Evolutionary conservation across 2,888 invertebrate genomes (phyloP).

Genomic region (Ptychoptera albimana): DNA sequence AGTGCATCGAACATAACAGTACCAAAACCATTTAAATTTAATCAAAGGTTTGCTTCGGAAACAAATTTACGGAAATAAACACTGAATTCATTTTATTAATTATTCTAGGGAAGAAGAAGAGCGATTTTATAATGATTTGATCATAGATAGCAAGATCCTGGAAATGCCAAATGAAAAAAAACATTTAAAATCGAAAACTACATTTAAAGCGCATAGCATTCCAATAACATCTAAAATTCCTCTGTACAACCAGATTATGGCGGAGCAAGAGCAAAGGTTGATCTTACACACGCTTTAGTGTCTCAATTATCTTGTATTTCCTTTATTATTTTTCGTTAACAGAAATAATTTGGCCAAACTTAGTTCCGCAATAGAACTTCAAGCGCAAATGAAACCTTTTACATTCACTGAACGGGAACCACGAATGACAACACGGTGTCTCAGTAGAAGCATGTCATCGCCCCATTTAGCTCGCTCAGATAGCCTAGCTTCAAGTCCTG

Average conservation of each 20-base stretch:
- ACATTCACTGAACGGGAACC: conserved; percentile 38
- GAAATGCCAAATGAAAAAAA: conserved; percentile 30
- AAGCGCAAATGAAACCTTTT: conserved; percentile 47
- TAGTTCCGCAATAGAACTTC: conserved; percentile 42
- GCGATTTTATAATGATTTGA: conserved; percentile 36
- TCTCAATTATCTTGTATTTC: background rate
- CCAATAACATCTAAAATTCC: conserved; percentile 56
- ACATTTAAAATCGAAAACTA: conserved; percentile 32
- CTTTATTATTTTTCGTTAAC: conserved; percentile 1
- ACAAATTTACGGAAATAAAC: background rate
- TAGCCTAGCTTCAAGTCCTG: conserved; percentile 17
- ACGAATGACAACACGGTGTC: conserved; percentile 8
- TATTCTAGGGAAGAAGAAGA: conserved; percentile 45
- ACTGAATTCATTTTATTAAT: background rate
- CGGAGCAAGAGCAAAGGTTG: conserved; percentile 54
- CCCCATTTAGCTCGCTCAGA: conserved; percentile 19
- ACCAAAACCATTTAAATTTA: conserved; percentile 55
- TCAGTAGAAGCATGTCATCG: conserved; percentile 22
- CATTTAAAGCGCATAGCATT: conserved; percentile 40
- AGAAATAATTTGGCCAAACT: conserved; percentile 42
- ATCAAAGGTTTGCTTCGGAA: conserved; percentile 42
- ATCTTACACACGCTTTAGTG: background rate
- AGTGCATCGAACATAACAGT: conserved; percentile 35
- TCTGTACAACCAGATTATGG: conserved; percentile 52
- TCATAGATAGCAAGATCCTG: conserved; percentile 7